phyloP scores from a whole-genome alignment of 2,113 vertebrate species.

The Garra rufa region DNA sequence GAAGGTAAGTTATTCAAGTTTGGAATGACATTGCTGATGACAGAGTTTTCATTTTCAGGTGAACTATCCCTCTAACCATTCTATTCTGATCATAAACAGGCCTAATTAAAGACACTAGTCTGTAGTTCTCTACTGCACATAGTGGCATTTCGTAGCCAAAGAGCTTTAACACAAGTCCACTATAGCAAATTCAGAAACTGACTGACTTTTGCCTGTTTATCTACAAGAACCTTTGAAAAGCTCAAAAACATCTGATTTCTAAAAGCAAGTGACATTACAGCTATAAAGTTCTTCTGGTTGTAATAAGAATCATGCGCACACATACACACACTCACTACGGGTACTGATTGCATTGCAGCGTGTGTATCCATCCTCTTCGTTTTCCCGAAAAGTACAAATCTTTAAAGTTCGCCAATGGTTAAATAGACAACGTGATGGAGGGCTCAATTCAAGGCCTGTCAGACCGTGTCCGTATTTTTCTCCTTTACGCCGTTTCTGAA shows the following conservation, averaged over 20 bases:
- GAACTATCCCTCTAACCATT: background rate
- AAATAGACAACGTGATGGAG: background rate
- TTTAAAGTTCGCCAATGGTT: conserved; percentile 1
- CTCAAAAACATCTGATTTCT: background rate
- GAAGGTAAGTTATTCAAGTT: background rate
- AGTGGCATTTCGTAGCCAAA: background rate
- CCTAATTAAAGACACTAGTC: conserved; percentile 6
- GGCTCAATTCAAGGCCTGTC: background rate
- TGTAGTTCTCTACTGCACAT: conserved; percentile 8
- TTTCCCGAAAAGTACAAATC: background rate
- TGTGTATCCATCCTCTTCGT: background rate
- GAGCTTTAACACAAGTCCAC: background rate
- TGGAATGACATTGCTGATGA: background rate
- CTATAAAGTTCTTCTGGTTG: conserved; percentile 18
- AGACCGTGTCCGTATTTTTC: background rate
- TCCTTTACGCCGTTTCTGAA: background rate
- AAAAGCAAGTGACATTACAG: conserved; percentile 17
- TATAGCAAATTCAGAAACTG: background rate
- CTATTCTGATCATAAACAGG: background rate
- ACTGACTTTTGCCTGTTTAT: background rate
- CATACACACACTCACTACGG: background rate
- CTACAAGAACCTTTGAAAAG: conserved; percentile 32
- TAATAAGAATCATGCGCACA: conserved; percentile 14
- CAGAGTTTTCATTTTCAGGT: background rate
- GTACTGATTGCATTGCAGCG: conserved; percentile 19